These are phyloP conservation scores for Papio anubis DNA, from an alignment of 2,113 vertebrate genomes.

Conservation along the genomic window DNA sequence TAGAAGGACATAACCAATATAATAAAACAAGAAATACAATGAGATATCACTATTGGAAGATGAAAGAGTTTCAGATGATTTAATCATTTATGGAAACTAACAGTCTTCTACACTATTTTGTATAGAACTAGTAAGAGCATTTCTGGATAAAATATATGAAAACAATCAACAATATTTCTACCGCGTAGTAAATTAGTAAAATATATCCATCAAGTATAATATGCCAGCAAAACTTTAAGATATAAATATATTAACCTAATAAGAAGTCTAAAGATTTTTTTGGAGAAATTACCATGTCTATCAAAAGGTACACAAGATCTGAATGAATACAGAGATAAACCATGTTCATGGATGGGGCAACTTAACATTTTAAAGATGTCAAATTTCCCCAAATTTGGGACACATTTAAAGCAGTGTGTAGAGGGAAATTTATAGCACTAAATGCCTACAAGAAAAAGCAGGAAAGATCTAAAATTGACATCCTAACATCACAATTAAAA, in stretches of 20 bases:
- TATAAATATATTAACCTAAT: not conserved
- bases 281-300: not conserved
- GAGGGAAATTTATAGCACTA: too few relatives aligned
- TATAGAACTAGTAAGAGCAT: not conserved
- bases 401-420: too few relatives aligned
- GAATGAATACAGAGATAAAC: slow-evolving; percentile 37
- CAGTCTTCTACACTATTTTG: not conserved
- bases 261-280: not conserved
- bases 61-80: not conserved
- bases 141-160: not conserved
- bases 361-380: not conserved
- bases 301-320: not conserved
- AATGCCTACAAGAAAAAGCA: too few relatives aligned
- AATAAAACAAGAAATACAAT: not conserved
- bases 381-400: not conserved
- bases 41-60: not conserved
- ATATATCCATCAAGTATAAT: not conserved
- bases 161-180: not conserved
- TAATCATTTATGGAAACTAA: not conserved
- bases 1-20: not conserved
- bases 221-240: not conserved
- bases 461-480: too few relatives aligned
- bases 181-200: not conserved
- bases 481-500: too few relatives aligned
- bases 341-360: not conserved